These are phyloP conservation scores for Nipponia nippon DNA, from an alignment of 2,113 vertebrate genomes.

Conservation along the genomic window DNA sequence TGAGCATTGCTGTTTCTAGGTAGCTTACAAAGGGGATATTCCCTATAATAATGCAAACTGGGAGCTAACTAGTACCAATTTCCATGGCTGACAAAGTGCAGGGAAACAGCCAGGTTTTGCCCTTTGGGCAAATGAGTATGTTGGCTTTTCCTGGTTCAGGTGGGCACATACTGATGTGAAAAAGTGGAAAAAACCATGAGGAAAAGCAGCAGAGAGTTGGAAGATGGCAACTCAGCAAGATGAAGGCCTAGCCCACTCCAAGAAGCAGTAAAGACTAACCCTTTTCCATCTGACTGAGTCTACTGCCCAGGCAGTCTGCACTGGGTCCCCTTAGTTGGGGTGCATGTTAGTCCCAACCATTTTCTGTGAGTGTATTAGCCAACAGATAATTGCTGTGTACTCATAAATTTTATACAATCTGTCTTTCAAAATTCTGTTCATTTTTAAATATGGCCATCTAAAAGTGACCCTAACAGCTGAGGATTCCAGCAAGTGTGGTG, in stretches of 20 bases:
- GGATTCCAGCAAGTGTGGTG: background rate
- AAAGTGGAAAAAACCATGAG: background rate
- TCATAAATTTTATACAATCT: background rate
- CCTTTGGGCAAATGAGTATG: background rate
- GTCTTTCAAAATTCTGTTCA: background rate
- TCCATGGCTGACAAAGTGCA: background rate
- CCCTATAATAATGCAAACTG: background rate
- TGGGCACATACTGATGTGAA: background rate
- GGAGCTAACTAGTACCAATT: background rate
- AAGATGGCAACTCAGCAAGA: background rate
- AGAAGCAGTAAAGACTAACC: background rate
- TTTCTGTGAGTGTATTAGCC: background rate
- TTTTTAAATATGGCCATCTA: background rate
- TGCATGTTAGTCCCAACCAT: background rate
- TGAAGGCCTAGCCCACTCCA: background rate
- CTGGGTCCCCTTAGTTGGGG: fast-evolving
- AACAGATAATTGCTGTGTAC: background rate
- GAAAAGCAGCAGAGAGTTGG: background rate
- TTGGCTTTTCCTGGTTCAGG: background rate
- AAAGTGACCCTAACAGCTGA: background rate
- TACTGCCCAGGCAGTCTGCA: background rate
- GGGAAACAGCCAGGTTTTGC: background rate
- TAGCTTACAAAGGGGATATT: background rate
- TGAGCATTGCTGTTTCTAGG: background rate
- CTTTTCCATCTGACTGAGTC: background rate